Conservation (phyloP, 2,113 vertebrate genomes). For the Onychorhynchus coronatus region DNA sequence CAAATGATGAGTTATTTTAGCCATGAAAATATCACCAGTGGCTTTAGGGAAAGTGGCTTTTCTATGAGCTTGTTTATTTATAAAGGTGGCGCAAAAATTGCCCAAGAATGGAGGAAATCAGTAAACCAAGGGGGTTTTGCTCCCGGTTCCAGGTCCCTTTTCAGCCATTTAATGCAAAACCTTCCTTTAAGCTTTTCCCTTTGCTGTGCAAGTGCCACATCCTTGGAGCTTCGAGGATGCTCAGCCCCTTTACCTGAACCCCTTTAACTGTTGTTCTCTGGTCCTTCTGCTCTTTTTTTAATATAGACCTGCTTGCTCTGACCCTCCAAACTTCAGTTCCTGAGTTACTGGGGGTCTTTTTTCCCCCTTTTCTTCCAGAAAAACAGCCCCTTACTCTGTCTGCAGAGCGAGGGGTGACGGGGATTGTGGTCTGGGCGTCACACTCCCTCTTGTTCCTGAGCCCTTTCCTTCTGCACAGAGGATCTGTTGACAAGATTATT, state of each 20-base stretch:
- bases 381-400: not conserved
- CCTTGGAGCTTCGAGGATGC: not conserved
- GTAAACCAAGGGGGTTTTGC: not conserved
- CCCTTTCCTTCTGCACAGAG: rapidly evolving
- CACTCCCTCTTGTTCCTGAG: not conserved
- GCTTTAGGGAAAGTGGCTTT: not conserved
- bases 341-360: rapidly evolving
- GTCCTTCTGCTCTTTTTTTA: not conserved
- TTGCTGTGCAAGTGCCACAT: not conserved
- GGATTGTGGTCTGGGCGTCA: not conserved
- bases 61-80: not conserved
- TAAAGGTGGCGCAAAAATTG: not conserved
- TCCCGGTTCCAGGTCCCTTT: not conserved
- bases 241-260: not conserved
- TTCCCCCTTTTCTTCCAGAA: not conserved
- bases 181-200: not conserved
- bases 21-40: not conserved
- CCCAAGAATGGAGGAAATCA: not conserved
- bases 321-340: not conserved
- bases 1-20: not conserved
- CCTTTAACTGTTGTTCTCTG: not conserved
- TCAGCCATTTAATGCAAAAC: not conserved
- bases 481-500: not conserved
- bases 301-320: not conserved
- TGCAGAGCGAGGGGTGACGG: rapidly evolving